These are phyloP conservation scores for Polymixis flavicincta DNA, from an alignment of 2,888 invertebrate species.

Conservation along the genomic window DNA sequence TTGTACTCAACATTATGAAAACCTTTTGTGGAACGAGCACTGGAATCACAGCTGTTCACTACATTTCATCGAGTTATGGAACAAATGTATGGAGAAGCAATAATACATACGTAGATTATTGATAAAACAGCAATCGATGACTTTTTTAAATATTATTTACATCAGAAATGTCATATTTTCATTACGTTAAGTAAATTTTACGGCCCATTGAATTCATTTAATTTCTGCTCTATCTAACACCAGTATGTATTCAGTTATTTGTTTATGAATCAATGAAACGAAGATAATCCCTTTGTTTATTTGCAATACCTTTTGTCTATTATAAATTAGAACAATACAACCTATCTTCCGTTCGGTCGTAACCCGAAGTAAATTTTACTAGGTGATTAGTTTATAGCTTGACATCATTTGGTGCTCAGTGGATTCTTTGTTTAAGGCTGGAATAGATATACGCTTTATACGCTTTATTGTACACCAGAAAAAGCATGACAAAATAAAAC, in stretches of 20 bases:
- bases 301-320: neutral
- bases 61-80: neutral
- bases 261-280: neutral
- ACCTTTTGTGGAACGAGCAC: neutral
- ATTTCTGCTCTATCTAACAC: constrained; percentile 6
- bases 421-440: neutral
- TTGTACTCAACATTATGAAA: neutral
- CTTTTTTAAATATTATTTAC: neutral
- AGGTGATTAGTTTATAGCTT: neutral
- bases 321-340: neutral
- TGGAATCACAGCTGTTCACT: neutral
- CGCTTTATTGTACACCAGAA: no score
- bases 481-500: no score
- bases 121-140: neutral
- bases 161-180: neutral
- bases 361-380: no score
- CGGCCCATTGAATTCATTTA: neutral
- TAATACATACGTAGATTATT: neutral
- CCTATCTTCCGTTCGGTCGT: neutral
- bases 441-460: no score
- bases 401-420: neutral
- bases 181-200: neutral
- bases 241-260: constrained; percentile 19
- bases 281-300: constrained; percentile 6
- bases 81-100: no score